Conservation (phyloP, 2,797 vertebrate genomes). For the Tauraco hartlaubi region DNA sequence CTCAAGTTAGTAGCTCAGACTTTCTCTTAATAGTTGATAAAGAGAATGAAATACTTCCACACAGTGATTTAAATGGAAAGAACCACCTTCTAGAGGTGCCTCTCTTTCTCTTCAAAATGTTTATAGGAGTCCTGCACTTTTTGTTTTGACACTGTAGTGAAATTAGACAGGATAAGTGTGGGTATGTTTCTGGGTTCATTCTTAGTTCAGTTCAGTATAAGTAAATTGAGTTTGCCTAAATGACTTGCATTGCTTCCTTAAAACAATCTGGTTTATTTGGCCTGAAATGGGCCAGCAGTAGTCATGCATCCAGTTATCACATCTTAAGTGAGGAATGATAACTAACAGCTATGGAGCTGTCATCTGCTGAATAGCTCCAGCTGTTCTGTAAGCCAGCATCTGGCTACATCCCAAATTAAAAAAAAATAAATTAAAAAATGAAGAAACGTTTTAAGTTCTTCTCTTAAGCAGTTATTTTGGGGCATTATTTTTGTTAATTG, state of each 20-base stretch:
- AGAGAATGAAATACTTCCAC: background rate
- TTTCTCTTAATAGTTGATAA: background rate
- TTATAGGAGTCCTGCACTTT: background rate
- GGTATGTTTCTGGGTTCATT: constrained; percentile 3
- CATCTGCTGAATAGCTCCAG: constrained; percentile 35
- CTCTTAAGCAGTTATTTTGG: background rate
- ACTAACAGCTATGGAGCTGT: constrained; percentile 24
- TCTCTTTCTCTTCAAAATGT: background rate
- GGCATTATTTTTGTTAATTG: background rate
- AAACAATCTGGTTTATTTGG: constrained; percentile 39
- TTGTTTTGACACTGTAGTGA: background rate
- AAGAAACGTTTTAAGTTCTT: background rate
- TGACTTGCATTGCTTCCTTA: background rate
- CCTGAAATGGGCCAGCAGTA: constrained; percentile 30
- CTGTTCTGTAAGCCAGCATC: constrained; percentile 44
- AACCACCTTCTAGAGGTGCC: background rate
- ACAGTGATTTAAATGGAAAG: background rate
- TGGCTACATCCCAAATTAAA: background rate
- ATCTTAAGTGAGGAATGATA: constrained; percentile 33
- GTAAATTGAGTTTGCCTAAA: constrained; percentile 28
- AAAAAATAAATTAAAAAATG: background rate
- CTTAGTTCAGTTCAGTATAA: constrained; percentile 31
- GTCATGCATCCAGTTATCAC: constrained; percentile 33
- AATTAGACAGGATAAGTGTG: background rate
- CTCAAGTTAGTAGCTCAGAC: background rate